Evolutionary conservation across 2,888 invertebrate genomes (phyloP).

Genomic region (Norana najaformis): DNA sequence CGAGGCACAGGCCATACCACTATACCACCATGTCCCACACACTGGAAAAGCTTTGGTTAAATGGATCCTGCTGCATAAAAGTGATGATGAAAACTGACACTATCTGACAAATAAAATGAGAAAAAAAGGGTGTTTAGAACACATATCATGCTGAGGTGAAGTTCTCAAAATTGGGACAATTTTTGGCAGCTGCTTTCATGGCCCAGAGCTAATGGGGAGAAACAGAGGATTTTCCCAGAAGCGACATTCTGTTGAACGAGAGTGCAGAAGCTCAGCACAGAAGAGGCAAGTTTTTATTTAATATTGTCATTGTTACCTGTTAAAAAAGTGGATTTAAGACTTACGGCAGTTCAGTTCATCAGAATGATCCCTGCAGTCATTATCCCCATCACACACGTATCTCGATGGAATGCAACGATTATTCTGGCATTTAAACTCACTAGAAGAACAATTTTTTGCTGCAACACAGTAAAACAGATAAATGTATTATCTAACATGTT

Average conservation of each 20-base stretch:
- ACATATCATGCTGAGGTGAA: neutral
- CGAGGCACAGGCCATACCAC: too few species aligned
- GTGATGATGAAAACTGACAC: too few species aligned
- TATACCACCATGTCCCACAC: too few species aligned
- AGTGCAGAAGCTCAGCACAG: neutral
- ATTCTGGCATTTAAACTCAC: constrained; percentile 92
- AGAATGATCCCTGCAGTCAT: constrained; percentile 54
- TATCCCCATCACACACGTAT: constrained; percentile 56
- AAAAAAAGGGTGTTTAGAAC: neutral
- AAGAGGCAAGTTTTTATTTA: neutral
- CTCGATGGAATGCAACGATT: constrained; percentile 68
- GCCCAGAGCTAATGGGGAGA: neutral
- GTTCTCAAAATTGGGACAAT: too few species aligned
- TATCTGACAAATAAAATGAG: neutral
- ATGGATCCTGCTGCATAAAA: neutral
- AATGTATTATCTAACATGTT: neutral
- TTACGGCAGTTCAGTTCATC: constrained; percentile 42
- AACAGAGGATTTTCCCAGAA: neutral
- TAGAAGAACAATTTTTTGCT: constrained; percentile 73
- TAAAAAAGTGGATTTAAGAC: neutral
- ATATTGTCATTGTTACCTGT: neutral
- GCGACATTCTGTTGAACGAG: neutral
- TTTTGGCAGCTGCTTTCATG: neutral
- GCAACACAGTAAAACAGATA: neutral
- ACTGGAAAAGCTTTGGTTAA: too few species aligned